These are phyloP conservation scores for Polyploca ridens DNA, from an alignment of 2,888 invertebrate species.

Conservation along the genomic window DNA sequence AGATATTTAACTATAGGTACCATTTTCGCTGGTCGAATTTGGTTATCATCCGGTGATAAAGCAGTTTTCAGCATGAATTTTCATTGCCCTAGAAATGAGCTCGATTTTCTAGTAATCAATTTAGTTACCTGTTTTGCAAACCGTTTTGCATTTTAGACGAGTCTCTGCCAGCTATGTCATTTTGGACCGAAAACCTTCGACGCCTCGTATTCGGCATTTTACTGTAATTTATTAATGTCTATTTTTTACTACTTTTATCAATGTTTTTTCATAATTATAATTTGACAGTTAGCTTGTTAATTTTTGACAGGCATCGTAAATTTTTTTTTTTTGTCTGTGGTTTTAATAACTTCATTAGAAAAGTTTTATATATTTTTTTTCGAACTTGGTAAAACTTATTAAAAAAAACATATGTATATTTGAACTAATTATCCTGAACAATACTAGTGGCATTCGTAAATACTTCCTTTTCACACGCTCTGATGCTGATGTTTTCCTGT, in stretches of 20 bases:
- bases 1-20: background rate
- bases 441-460: no score
- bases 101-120: background rate
- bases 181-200: slow-evolving; percentile 71
- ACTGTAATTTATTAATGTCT: slow-evolving; percentile 41
- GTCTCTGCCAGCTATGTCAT: slow-evolving; percentile 49
- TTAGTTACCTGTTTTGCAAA: slow-evolving; percentile 55
- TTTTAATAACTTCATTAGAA: background rate
- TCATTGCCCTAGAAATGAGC: background rate
- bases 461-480: no score
- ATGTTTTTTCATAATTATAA: slow-evolving; percentile 21
- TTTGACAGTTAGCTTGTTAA: slow-evolving; percentile 23
- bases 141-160: slow-evolving; percentile 51
- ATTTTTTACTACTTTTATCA: slow-evolving; percentile 32
- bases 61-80: background rate
- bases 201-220: slow-evolving; percentile 75
- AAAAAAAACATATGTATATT: no score
- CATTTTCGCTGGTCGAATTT: background rate
- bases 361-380: background rate
- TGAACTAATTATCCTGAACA: no score
- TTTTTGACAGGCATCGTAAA: slow-evolving; percentile 27
- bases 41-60: background rate
- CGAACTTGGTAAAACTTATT: background rate
- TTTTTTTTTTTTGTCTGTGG: background rate
- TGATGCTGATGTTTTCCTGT: no score